Evolutionary conservation across 2,113 vertebrate species (phyloP), one percentile per base, ranked within the genome.

Genomic region (Platichthys flesus): DNA sequence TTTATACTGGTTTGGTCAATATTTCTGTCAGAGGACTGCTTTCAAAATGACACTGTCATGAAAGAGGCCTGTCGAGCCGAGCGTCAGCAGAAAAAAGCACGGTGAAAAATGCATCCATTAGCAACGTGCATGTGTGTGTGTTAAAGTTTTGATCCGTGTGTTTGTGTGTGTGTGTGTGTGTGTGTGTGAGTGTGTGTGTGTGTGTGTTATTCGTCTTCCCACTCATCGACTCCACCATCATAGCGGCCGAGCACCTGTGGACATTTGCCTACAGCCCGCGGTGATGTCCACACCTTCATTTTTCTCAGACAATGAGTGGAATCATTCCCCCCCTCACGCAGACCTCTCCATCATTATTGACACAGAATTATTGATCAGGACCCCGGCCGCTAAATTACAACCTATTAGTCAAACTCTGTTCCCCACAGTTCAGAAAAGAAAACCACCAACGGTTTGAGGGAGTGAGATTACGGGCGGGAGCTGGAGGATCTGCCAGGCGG

Each of bases 291-390:
- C 85, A 65, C 85, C 87, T 90, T 85, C 89, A 92, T 93, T 92
- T 90, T 89, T 91, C 88, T 89, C 89, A 86, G 87, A 91, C 90
- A 90, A 92, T 87, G 88, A 92, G 89, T 88, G 79, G 88, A 91
- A 91, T 88, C 86, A 89, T 92, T 88, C 66, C 89, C 71, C 89
- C 71, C 83, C 81, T 79, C 83, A 21, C 86, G 3, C 82, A 67
- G 57, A 81, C 88, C 90, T 74, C 89, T 93, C 84, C 85, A 93
- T 92, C 92, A 91, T 90, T 93, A 93, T 93, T 87, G 92, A 87
- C 89, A 83, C 73, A 28, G 72, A 74, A 85, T 86, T 89, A 93
- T 91, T 82, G 90, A 93, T 92, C 85, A 80, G 78, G 75, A 68
- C 74, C 84, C 59, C 40, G 40, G 67, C 84, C 6, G 71, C 61